Conservation (phyloP, 1,140 invertebrate species). For the Papilio aristodemus region DNA sequence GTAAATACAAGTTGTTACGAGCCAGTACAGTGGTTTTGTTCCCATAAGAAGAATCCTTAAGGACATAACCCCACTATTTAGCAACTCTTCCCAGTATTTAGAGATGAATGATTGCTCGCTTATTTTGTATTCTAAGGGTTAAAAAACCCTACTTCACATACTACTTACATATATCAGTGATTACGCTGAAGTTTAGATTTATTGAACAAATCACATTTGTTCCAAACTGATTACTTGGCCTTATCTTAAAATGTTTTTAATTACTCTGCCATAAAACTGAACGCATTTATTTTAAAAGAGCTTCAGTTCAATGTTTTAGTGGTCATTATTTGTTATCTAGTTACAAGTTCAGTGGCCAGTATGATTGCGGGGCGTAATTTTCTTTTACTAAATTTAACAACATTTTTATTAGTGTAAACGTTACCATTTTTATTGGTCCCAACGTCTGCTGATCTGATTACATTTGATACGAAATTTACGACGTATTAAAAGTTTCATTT, state of each 20-base stretch:
- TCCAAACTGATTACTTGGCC: background rate
- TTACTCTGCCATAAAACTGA: slow-evolving; percentile 3
- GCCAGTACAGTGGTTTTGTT: no score
- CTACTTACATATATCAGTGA: no score
- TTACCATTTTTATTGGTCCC: slow-evolving; percentile 12
- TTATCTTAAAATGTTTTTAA: slow-evolving; percentile 11
- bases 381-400: slow-evolving; percentile 13
- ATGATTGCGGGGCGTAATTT: slow-evolving; percentile 3
- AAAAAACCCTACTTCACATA: no score
- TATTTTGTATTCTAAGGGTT: no score
- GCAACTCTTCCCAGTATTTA: no score
- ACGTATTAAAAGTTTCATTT: slow-evolving; percentile 12
- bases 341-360: slow-evolving; percentile 18
- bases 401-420: slow-evolving; percentile 21
- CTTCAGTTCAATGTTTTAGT: slow-evolving; percentile 3
- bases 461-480: slow-evolving; percentile 18
- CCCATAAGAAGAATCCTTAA: no score
- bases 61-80: no score
- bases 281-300: slow-evolving; percentile 1
- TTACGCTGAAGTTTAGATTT: slow-evolving; percentile 4
- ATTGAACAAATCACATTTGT: background rate
- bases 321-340: slow-evolving; percentile 9
- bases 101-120: no score
- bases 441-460: slow-evolving; percentile 22
- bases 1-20: no score